Conservation (phyloP, 1,140 invertebrate genomes). For the Drosophila pseudoananassae region DNA sequence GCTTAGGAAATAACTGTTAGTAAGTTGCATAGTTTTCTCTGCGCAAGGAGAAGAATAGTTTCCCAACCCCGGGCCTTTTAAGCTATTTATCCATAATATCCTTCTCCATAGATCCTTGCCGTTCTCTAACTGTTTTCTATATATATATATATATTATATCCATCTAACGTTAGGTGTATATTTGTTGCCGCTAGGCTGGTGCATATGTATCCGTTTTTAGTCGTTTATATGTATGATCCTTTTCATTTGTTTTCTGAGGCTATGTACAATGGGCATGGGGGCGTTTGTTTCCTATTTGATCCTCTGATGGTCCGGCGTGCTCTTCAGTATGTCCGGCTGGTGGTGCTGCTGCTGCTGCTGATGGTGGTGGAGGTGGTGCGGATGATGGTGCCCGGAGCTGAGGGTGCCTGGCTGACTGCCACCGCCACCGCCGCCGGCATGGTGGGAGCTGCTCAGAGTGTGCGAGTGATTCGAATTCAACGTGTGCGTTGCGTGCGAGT, state of each 20-base stretch:
- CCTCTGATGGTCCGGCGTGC: conserved; percentile 91
- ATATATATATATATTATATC: conserved; percentile 22
- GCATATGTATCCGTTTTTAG: conserved; percentile 35
- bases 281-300: conserved; percentile 54
- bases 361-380: conserved; percentile 72
- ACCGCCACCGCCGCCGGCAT: conserved; percentile 64
- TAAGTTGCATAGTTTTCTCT: conserved; percentile 16
- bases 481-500: conserved; percentile 85
- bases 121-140: not conserved
- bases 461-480: conserved; percentile 84
- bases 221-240: conserved; percentile 32
- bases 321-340: conserved; percentile 92
- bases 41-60: conserved; percentile 30
- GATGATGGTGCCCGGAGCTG: conserved; percentile 81
- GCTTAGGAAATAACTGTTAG: conserved; percentile 64
- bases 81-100: conserved; percentile 14
- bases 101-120: not conserved
- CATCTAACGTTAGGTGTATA: conserved; percentile 31
- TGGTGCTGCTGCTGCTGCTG: conserved; percentile 62
- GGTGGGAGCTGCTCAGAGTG: conserved; percentile 83
- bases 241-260: not conserved
- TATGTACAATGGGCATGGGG: conserved; percentile 22
- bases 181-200: conserved; percentile 33
- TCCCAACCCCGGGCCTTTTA: conserved; percentile 9
- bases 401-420: conserved; percentile 81